Evolutionary conservation across 2,888 invertebrate species (phyloP).

Genomic region (Ephialtes manifestator): DNA sequence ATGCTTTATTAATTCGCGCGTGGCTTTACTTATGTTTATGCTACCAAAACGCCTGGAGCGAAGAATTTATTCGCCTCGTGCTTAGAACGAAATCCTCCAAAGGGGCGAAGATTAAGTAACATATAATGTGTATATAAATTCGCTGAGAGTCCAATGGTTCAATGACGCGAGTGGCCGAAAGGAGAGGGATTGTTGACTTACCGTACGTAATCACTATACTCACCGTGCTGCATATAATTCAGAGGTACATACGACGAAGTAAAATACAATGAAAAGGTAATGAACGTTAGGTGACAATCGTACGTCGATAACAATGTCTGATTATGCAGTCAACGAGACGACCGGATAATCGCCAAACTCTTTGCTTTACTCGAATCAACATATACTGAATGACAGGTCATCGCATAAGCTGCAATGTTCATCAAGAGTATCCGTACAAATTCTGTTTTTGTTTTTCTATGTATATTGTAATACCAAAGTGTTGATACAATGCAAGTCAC

Average conservation of each 20-base stretch:
- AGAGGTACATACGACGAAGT: not conserved
- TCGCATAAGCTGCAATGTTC: not conserved
- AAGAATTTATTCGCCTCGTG: constrained; percentile 18
- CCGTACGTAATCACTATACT: not conserved
- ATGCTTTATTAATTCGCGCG: not conserved
- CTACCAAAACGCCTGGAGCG: not conserved
- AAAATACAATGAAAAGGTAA: constrained; percentile 16
- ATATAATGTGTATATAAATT: constrained; percentile 1
- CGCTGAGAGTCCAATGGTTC: constrained; percentile 18
- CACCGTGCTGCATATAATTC: constrained; percentile 1
- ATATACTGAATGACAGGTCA: constrained; percentile 31
- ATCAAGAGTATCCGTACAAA: not conserved
- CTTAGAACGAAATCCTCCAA: not conserved
- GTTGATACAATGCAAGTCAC: not conserved
- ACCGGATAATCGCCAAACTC: constrained; percentile 1
- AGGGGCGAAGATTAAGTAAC: constrained; percentile 28
- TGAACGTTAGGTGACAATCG: not conserved
- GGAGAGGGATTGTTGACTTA: constrained; percentile 38
- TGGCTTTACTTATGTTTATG: not conserved
- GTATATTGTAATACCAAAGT: not conserved
- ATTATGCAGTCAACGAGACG: constrained; percentile 28
- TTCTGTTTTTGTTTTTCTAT: not conserved
- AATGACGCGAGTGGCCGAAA: constrained; percentile 4
- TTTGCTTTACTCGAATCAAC: constrained; percentile 21
- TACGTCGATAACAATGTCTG: constrained; percentile 21